Evolutionary conservation across 2,888 invertebrate genomes (phyloP).

Genomic region (Morpho deidamia): DNA sequence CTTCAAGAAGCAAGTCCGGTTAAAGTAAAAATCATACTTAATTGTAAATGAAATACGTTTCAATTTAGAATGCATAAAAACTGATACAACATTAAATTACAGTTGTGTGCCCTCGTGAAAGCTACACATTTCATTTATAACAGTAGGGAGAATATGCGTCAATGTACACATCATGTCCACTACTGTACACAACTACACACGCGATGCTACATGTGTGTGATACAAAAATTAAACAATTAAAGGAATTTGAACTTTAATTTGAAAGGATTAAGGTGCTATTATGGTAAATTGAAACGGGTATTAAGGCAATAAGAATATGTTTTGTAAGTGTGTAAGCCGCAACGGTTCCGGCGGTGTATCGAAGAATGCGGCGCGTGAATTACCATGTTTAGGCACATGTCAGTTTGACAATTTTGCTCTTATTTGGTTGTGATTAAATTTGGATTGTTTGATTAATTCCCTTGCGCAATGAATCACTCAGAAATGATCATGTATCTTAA

Average conservation of each 20-base stretch:
- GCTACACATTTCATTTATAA: slow-evolving; percentile 76
- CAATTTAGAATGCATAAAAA: slow-evolving; percentile 22
- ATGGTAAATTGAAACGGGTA: slow-evolving; percentile 32
- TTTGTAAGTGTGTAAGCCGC: slow-evolving; percentile 57
- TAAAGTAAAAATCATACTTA: slow-evolving; percentile 28
- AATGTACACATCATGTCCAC: slow-evolving; percentile 68
- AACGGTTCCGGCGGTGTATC: slow-evolving; percentile 64
- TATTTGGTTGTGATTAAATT: slow-evolving; percentile 43
- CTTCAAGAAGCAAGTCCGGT: slow-evolving; percentile 28
- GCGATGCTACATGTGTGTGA: slow-evolving; percentile 54
- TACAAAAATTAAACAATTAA: slow-evolving; percentile 31
- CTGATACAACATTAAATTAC: slow-evolving; percentile 46
- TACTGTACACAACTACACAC: slow-evolving; percentile 58
- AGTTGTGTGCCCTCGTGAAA: slow-evolving; percentile 72
- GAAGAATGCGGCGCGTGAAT: slow-evolving; percentile 76
- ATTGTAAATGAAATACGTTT: not conserved
- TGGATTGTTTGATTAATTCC: slow-evolving; percentile 1
- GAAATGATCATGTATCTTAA: too few species aligned
- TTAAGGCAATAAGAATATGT: slow-evolving; percentile 58
- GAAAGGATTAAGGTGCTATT: slow-evolving; percentile 17
- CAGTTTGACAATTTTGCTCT: slow-evolving; percentile 66
- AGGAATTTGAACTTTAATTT: slow-evolving; percentile 32
- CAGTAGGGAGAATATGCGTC: slow-evolving; percentile 72
- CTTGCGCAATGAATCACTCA: not conserved
- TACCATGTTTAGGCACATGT: slow-evolving; percentile 73